Conservation (phyloP, 1,140 invertebrate genomes). For the Drosophila ambigua region DNA sequence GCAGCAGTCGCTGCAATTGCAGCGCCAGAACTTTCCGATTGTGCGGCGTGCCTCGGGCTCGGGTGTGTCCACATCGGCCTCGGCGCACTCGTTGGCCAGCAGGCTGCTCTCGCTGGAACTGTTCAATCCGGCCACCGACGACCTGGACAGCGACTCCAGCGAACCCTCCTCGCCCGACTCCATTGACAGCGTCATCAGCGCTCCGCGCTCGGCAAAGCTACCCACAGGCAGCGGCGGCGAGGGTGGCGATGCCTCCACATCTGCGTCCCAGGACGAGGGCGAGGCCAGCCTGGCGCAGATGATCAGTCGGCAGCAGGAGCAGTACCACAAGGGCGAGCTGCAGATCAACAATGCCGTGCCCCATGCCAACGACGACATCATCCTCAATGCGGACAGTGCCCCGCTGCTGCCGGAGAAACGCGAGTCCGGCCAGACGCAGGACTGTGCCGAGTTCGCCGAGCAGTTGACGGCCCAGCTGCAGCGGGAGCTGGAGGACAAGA, state of each 20-base stretch:
- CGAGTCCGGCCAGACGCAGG: slow-evolving; percentile 82
- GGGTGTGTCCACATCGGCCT: slow-evolving; percentile 68
- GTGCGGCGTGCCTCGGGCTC: slow-evolving; percentile 85
- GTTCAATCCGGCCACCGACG: slow-evolving; percentile 95
- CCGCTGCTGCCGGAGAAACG: slow-evolving; percentile 62
- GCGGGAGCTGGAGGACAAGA: slow-evolving; percentile 90
- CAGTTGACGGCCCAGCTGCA: slow-evolving; percentile 89
- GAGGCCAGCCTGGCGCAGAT: slow-evolving; percentile 48
- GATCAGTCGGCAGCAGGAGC: slow-evolving; percentile 51
- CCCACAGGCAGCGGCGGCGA: slow-evolving; percentile 43
- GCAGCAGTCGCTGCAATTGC: slow-evolving; percentile 83
- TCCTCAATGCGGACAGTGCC: slow-evolving; percentile 72
- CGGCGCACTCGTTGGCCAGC: slow-evolving; percentile 75
- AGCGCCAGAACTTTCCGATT: slow-evolving; percentile 86
- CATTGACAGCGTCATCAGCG: slow-evolving; percentile 92
- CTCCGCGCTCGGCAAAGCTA: slow-evolving; percentile 60
- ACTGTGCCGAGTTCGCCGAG: slow-evolving; percentile 91
- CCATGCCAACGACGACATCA: slow-evolving; percentile 65
- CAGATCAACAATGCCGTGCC: slow-evolving; percentile 59
- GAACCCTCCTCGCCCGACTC: slow-evolving; percentile 94
- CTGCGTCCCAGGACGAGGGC: slow-evolving; percentile 31
- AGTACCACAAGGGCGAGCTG: slow-evolving; percentile 63
- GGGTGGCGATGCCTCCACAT: slow-evolving; percentile 36
- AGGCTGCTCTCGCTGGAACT: slow-evolving; percentile 91
- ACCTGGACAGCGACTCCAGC: slow-evolving; percentile 94